phyloP scores from a whole-genome alignment of 2,113 vertebrate genomes.

The Megaleporinus macrocephalus region DNA sequence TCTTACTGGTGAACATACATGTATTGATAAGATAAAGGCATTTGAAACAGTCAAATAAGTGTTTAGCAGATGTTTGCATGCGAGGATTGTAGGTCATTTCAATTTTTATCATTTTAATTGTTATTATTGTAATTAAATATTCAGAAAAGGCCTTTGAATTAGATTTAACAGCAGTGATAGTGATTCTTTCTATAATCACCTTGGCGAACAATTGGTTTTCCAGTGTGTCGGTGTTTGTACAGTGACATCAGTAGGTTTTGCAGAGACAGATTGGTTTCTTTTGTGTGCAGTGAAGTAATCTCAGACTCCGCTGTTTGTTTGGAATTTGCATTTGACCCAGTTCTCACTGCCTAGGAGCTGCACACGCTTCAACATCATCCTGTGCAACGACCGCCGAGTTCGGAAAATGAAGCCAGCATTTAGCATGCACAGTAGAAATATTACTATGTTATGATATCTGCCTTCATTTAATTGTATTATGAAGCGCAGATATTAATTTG shows the following conservation, averaged over 20 bases:
- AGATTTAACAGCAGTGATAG: not conserved
- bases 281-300: not conserved
- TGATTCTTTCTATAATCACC: no score
- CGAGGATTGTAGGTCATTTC: no score
- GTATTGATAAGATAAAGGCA: no score
- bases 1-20: no score
- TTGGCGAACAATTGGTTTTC: no score
- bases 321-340: not conserved
- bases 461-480: not conserved
- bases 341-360: constrained; percentile 10
- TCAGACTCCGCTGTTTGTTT: not conserved
- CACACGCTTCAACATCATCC: not conserved
- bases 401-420: not conserved
- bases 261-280: not conserved
- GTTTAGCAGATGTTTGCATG: no score
- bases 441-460: not conserved
- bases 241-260: not conserved
- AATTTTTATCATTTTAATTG: no score
- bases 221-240: not conserved
- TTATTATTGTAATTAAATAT: no score
- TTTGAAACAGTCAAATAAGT: no score
- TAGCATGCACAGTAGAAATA: not conserved
- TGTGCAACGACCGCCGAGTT: not conserved
- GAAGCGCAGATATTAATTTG: not conserved
- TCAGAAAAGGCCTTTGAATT: no score